Base-by-base conservation (phyloP, 64 coral and sea anemone genomes). In the Montipora efflorescens region DNA sequence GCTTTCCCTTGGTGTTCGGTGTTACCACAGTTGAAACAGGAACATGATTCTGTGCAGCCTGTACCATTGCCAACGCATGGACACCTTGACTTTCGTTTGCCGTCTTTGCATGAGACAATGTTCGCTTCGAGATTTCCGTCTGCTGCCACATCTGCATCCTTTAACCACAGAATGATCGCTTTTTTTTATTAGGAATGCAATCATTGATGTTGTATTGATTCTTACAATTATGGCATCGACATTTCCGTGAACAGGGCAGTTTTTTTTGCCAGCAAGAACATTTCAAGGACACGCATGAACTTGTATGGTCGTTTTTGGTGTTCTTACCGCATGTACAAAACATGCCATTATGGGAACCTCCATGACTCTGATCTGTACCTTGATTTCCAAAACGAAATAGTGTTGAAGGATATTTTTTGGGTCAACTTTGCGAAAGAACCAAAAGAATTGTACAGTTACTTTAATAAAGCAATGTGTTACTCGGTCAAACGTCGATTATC, bases 271-370 rank as follows among this genome's bases (percentile, higher is more conserved):
- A 55, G 58, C 87, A 87, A 44, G 70, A 72, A 59, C 87, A 89
- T 43, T 16, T 77, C 15, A 0, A 58, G 43, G 87, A 11, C 18
- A 89, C 0, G 44, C 73, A 89, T 0, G n/a, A 77, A 45, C 55
- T 53, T 36, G 59, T 78, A 21, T 21, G 2, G 49, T 8, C 36
- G 43, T 89, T n/a, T 89, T 77, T 89, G 11, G 28, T 53, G 14
- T 89, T 89, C 58, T 77, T 89, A 8, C 87, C 87, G 8, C 73
- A 89, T 55, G 73, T 66, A 55, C 87, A 89, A 58, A 16, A 53
- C 5, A 9, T 8, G 75, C 43, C 75, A 77, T 16, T 9, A 48
- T 48, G 52, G 78, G 14, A 55, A 14, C 36, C 67, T 57, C 53
- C 53, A 8, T 57, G 53, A 57, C 3, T 57, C 6, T 55, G 52